Evolutionary conservation across 2,888 invertebrate genomes (phyloP).

Genomic region (Chorisops tibialis): DNA sequence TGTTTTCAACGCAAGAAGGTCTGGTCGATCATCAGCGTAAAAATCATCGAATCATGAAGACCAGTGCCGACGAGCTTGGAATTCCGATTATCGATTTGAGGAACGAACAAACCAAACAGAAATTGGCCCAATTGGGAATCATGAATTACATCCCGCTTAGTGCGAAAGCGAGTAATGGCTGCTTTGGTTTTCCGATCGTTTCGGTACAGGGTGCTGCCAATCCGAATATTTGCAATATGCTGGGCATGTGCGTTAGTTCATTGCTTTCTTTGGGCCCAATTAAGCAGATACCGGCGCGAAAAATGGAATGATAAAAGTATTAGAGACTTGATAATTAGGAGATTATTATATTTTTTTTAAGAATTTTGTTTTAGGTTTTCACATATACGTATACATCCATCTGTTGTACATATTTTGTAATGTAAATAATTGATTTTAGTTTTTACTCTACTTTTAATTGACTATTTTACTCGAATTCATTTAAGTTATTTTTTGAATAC

Average conservation of each 20-base stretch:
- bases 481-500: no score
- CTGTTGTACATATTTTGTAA: neutral
- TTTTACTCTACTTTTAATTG: no score
- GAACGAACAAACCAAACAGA: slow-evolving; percentile 63
- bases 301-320: slow-evolving; percentile 16
- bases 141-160: slow-evolving; percentile 72
- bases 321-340: neutral
- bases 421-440: neutral
- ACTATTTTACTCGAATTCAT: no score
- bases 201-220: slow-evolving; percentile 64
- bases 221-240: slow-evolving; percentile 58
- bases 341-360: neutral
- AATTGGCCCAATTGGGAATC: slow-evolving; percentile 65
- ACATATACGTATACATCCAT: neutral
- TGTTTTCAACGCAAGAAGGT: slow-evolving; percentile 63
- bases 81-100: slow-evolving; percentile 71
- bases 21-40: slow-evolving; percentile 64
- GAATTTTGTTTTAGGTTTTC: neutral
- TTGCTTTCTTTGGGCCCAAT: slow-evolving; percentile 70
- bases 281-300: slow-evolving; percentile 54
- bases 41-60: slow-evolving; percentile 55
- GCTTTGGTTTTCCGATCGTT: slow-evolving; percentile 69
- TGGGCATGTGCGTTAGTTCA: slow-evolving; percentile 66
- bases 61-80: slow-evolving; percentile 61
- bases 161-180: slow-evolving; percentile 58